A percentile compares a stretch with the other conserved stretches of the same genome.
Evolutionary conservation across 2,113 vertebrate genomes (phyloP).

Genomic region (Isurus oxyrinchus): DNA sequence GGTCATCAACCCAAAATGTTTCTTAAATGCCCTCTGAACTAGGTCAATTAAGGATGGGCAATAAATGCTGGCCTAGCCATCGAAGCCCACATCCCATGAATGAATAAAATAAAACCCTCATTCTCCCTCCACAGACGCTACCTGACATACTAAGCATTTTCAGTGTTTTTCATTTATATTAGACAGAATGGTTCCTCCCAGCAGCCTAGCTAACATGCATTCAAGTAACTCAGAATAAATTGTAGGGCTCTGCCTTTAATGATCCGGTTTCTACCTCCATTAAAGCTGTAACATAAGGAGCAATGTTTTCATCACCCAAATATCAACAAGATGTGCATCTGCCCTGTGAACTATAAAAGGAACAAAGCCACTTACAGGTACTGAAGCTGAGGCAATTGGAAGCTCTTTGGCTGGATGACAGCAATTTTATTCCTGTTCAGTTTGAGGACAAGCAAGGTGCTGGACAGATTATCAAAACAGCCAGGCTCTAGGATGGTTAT

Average conservation of each 20-base stretch:
- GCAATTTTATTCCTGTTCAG: conserved; percentile 86
- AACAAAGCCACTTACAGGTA: conserved; percentile 73
- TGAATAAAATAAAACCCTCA: too few species aligned
- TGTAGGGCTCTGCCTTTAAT: not conserved
- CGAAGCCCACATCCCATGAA: too few species aligned
- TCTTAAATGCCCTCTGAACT: too few species aligned
- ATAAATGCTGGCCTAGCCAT: too few species aligned
- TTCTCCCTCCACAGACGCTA: not conserved
- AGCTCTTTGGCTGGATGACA: conserved; percentile 79
- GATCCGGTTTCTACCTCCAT: not conserved
- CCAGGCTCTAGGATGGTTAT: conserved; percentile 82
- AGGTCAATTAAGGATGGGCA: too few species aligned
- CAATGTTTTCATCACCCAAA: not conserved
- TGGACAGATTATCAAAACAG: conserved; percentile 90
- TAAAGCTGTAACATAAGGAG: not conserved
- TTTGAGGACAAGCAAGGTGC: conserved; percentile 80
- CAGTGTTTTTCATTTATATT: not conserved
- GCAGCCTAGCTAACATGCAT: not conserved
- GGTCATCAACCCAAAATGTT: not conserved
- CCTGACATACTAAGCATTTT: not conserved
- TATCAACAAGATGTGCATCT: not conserved
- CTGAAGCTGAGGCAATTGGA: conserved; percentile 82
- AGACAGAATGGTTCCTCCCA: not conserved
- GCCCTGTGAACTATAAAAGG: not conserved
- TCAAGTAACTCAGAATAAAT: not conserved